Base-by-base conservation (phyloP, 2,888 invertebrate genomes). In the Eristalis intricaria region DNA sequence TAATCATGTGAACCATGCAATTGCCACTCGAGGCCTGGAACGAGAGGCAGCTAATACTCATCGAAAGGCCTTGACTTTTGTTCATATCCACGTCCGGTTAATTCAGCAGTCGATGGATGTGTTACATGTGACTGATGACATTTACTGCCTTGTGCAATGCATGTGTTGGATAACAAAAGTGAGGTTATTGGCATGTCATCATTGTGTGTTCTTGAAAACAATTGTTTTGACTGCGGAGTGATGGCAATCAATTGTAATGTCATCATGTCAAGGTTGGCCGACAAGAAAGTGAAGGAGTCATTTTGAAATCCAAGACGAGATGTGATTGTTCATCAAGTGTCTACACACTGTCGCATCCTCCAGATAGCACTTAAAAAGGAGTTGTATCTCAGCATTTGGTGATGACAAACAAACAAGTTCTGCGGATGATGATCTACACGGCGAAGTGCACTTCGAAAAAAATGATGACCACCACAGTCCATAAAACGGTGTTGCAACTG, bases 11-110 rank as follows among this genome's bases (percentile, higher is more conserved):
- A 68, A 40, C 66, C 58, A 75, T 68, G 66, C 68, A 76, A 32
- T 68, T 61, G 68, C 40, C 23, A 22, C 61, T 22, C n/a, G 23
- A 60, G 19, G 35, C 66, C 56, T 15, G 29, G 26, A 50, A 50
- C 50, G 50, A 50, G 50, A 50, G 50, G 19, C 43, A 50, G 35
- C 65, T 66, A 66, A 69, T 58, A 58, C 43, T 8, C 50, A 50
- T 50, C 35, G 32, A 70, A 38, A 80, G 60, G 61, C 80, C 80
- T 81, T 81, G 80, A 81, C 80, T 74, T 81, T 81, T 75, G 80
- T 29, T 63, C 22, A 40, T 38, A 69, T 68, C n/a, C 50, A 68
- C 68, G 80, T 81, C 80, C 80, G 80, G 80, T 75, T 81, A 68
- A 68, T 75, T 77, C 50, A 61, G 43, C 32, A 69, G 23, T 63